Evolutionary conservation across 2,113 vertebrate species (phyloP).

Genomic region (Sander vitreus): DNA sequence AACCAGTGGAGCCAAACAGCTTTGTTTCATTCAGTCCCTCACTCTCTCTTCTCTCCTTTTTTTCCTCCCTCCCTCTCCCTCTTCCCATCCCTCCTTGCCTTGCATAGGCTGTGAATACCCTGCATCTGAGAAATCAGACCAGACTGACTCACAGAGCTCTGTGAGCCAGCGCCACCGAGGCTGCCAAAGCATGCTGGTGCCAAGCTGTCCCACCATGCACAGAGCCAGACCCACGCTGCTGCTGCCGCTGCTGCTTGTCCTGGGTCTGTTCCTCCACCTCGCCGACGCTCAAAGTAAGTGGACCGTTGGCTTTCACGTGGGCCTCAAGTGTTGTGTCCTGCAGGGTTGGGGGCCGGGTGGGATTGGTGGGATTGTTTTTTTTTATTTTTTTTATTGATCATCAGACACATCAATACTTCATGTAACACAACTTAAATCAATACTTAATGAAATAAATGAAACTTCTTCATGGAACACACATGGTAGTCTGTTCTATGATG

Average conservation of each 20-base stretch:
- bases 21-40: constrained; percentile 83
- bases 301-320: constrained; percentile 31
- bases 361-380: background rate
- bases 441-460: background rate
- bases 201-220: constrained; percentile 91
- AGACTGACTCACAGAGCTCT: constrained; percentile 86
- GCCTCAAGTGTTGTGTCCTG: constrained; percentile 27
- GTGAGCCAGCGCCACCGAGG: constrained; percentile 90
- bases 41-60: constrained; percentile 62
- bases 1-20: constrained; percentile 79
- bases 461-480: background rate
- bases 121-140: constrained; percentile 90
- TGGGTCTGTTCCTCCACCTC: constrained; percentile 87
- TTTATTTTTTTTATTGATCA: background rate
- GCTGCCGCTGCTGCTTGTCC: constrained; percentile 89
- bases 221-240: constrained; percentile 85
- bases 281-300: constrained; percentile 94
- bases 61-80: constrained; percentile 31
- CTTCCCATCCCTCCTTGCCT: constrained; percentile 63
- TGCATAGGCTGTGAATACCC: constrained; percentile 92
- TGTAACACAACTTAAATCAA: background rate
- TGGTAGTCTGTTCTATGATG: too few relatives aligned
- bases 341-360: constrained; percentile 2
- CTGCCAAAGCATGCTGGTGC: constrained; percentile 90
- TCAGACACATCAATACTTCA: constrained; percentile 1